A percentile compares a stretch with the other conserved stretches of the same genome.
phyloP scores from a whole-genome alignment of 2,797 vertebrate species.

The Dromococcyx pavoninus region DNA sequence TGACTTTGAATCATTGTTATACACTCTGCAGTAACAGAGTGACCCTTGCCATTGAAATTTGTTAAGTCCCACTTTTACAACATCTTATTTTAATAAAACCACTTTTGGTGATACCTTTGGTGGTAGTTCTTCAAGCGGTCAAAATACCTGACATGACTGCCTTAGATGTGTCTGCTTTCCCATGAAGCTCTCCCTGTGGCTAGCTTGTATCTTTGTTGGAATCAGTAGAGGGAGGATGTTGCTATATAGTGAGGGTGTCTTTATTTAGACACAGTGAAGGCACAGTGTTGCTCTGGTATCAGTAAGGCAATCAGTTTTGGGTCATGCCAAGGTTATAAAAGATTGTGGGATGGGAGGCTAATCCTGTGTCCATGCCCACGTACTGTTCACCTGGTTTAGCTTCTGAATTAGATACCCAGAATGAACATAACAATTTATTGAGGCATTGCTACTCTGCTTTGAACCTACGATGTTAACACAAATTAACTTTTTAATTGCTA shows the following conservation, averaged over 20 bases:
- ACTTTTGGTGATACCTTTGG: background rate
- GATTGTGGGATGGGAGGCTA: background rate
- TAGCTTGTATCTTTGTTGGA: background rate
- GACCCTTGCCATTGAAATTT: background rate
- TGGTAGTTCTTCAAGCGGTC: background rate
- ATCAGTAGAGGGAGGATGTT: background rate
- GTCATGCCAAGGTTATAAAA: background rate
- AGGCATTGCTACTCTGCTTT: background rate
- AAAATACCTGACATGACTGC: rapidly evolving
- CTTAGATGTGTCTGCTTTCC: background rate
- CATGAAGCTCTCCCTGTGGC: background rate
- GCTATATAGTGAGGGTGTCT: background rate
- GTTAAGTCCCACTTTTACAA: background rate
- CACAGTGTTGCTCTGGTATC: background rate
- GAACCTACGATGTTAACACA: background rate
- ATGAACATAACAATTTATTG: background rate
- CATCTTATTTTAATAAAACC: background rate
- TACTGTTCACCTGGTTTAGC: background rate
- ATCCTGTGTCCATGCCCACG: background rate
- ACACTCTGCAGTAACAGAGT: background rate
- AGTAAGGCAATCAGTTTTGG: background rate
- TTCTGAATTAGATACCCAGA: background rate
- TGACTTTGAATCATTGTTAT: background rate
- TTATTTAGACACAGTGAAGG: background rate
- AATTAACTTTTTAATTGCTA: background rate